A percentile compares a stretch with the other conserved stretches of the same genome.
phyloP scores from a whole-genome alignment of 2,797 vertebrate genomes.

The Esox lucius region DNA sequence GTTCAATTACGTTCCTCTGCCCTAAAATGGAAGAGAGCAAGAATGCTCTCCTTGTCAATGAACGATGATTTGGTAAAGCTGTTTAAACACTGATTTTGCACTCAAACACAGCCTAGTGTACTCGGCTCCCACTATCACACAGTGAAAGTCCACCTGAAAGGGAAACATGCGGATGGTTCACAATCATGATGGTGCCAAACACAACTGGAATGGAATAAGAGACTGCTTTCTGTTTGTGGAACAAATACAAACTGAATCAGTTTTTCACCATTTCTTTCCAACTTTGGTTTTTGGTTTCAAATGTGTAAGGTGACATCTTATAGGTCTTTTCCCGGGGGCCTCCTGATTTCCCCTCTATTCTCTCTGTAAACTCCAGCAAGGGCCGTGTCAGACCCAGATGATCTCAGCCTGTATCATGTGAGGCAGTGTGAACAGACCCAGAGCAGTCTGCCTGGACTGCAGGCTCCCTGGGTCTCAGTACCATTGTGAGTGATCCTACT shows the following conservation, averaged over 20 bases:
- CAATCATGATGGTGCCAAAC: background rate
- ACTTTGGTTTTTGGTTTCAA: background rate
- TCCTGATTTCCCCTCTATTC: conserved; percentile 38
- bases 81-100: conserved; percentile 1
- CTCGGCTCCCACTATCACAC: background rate
- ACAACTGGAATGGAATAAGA: background rate
- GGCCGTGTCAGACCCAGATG: conserved; percentile 27
- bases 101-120: conserved; percentile 4
- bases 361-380: conserved; percentile 20
- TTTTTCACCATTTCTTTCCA: background rate
- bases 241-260: background rate
- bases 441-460: conserved; percentile 23
- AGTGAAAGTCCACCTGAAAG: conserved; percentile 18
- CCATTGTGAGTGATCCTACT: conserved; percentile 8
- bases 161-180: background rate
- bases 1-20: conserved; percentile 22
- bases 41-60: background rate
- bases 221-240: background rate
- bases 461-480: background rate
- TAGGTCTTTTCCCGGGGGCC: conserved; percentile 22
- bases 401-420: conserved; percentile 55
- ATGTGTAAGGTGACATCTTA: conserved; percentile 12
- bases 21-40: conserved; percentile 49
- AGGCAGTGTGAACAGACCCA: conserved; percentile 32
- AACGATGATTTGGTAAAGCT: background rate